Evolutionary conservation across 2,113 vertebrate species (phyloP).

Genomic region (Oreochromis aureus): DNA sequence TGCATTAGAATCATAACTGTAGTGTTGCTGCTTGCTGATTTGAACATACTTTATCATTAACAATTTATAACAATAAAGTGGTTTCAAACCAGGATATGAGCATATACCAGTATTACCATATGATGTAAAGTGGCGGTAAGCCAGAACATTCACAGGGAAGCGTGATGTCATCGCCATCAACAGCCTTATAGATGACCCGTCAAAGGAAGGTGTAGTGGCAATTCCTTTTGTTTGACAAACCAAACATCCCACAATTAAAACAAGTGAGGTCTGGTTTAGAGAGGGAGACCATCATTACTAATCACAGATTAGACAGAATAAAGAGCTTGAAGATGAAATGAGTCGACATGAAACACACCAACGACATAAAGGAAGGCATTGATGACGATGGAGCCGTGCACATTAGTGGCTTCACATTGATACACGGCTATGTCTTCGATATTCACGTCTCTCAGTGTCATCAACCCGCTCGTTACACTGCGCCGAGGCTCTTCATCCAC

Average conservation of each 20-base stretch:
- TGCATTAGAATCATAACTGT: no score
- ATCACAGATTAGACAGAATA: neutral
- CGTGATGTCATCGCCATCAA: slow-evolving; percentile 53
- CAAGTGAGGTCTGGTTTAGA: slow-evolving; percentile 77
- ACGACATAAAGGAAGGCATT: slow-evolving; percentile 80
- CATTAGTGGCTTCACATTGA: slow-evolving; percentile 83
- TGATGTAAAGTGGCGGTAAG: slow-evolving; percentile 71
- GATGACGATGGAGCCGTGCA: slow-evolving; percentile 73
- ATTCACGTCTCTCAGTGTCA: slow-evolving; percentile 70
- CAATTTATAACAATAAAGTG: no score
- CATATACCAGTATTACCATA: slow-evolving; percentile 64
- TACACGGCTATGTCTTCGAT: slow-evolving; percentile 77
- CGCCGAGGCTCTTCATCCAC: slow-evolving; percentile 61
- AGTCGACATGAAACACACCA: slow-evolving; percentile 44
- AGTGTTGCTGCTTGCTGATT: no score
- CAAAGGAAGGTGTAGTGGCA: no score
- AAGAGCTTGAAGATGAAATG: neutral
- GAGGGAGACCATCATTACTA: neutral
- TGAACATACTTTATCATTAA: no score
- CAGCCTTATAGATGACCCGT: slow-evolving; percentile 63
- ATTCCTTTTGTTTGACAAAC: no score
- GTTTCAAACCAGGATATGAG: no score
- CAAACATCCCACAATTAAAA: no score
- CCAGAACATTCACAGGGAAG: slow-evolving; percentile 79
- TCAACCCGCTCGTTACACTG: slow-evolving; percentile 21